These are phyloP conservation scores for Oscheius sp. DNA, from an alignment of 1,140 invertebrate genomes.

Conservation along the genomic window DNA sequence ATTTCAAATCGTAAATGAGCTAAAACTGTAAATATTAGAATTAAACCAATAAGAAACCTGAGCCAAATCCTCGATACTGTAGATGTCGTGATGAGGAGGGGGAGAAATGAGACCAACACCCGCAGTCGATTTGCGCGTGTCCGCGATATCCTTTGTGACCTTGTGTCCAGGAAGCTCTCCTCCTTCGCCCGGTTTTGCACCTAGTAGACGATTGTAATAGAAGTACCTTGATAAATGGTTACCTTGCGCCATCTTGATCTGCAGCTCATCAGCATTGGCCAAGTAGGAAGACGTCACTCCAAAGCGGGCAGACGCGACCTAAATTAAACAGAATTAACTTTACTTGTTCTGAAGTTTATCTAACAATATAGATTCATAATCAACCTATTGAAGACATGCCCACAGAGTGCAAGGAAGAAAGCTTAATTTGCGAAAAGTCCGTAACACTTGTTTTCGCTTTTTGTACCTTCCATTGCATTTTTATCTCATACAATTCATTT, in stretches of 20 bases:
- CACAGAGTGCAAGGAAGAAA: too few species aligned
- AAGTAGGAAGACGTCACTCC: conserved; percentile 95
- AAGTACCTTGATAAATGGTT: background rate
- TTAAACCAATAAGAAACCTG: conserved; percentile 66
- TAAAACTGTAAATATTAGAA: conserved; percentile 45
- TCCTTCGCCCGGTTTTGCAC: conserved; percentile 91
- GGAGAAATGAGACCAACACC: conserved; percentile 98
- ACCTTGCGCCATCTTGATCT: conserved; percentile 97
- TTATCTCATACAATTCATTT: too few species aligned
- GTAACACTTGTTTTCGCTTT: background rate
- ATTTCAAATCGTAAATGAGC: conserved; percentile 96
- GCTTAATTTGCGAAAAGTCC: conserved; percentile 9
- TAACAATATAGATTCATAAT: too few species aligned
- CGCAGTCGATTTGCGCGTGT: conserved; percentile 87
- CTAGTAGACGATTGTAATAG: background rate
- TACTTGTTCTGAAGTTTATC: too few species aligned
- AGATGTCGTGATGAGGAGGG: conserved; percentile 98
- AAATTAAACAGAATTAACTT: conserved; percentile 52
- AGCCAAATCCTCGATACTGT: conserved; percentile 97
- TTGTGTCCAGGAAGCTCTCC: conserved; percentile 85
- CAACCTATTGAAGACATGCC: too few species aligned
- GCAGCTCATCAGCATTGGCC: conserved; percentile 89
- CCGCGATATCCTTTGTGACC: conserved; percentile 90
- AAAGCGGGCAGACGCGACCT: conserved; percentile 95
- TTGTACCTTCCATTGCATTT: background rate